A percentile compares a stretch with the other conserved stretches of the same genome.
phyloP scores from a whole-genome alignment of 2,113 vertebrate species.

The Nanorana parkeri region DNA sequence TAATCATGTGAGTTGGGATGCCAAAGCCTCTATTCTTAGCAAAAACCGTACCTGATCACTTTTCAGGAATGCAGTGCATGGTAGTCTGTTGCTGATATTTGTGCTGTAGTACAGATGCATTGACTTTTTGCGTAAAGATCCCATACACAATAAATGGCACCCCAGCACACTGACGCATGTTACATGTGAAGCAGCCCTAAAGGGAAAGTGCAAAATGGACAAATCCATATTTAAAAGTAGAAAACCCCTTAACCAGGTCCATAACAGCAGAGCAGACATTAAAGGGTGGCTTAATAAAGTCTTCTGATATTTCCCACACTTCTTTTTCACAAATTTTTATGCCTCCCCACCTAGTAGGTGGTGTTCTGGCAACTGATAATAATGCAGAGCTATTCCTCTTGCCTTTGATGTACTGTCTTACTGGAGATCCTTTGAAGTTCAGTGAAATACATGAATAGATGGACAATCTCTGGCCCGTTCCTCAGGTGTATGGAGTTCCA shows the following conservation, averaged over 20 bases:
- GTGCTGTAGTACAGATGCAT: too few relatives aligned
- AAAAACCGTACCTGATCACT: too few relatives aligned
- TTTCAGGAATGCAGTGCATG: too few relatives aligned
- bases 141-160: too few relatives aligned
- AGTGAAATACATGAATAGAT: conserved; percentile 40
- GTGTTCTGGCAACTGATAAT: conserved; percentile 26
- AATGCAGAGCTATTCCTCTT: conserved; percentile 40
- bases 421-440: conserved; percentile 53
- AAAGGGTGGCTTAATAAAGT: conserved; percentile 1
- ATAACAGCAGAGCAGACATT: background rate
- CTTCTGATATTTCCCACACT: background rate
- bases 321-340: background rate
- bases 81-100: too few relatives aligned
- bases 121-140: too few relatives aligned
- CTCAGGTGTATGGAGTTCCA: conserved; percentile 4
- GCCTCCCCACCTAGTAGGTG: conserved; percentile 7
- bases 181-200: too few relatives aligned
- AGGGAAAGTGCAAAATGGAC: too few relatives aligned
- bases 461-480: conserved; percentile 38
- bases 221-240: too few relatives aligned
- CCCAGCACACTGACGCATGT: too few relatives aligned
- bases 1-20: too few relatives aligned
- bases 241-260: background rate
- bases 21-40: too few relatives aligned
- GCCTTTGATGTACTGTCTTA: conserved; percentile 38